Base-by-base conservation (phyloP, 1,140 invertebrate species). In the Scaptomyza pallida region DNA sequence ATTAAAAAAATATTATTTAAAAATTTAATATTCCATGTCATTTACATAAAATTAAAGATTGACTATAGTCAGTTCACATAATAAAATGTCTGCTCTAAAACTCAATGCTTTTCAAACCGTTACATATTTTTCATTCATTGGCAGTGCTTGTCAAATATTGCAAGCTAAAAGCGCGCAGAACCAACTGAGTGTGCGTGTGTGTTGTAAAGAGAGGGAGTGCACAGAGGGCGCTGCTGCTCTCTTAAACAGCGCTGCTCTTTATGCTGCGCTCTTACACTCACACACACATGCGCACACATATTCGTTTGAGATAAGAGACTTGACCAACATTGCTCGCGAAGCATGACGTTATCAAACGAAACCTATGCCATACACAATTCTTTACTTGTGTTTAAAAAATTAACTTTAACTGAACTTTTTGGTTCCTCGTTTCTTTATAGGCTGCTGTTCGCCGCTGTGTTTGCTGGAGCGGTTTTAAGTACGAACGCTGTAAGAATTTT, bases 391-490 rank as follows among this genome's bases (percentile, higher is more conserved):
- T 17, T 45, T 45, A 6, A 13, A n/a, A 50, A 51, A 51, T 52
- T 9, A 52, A 26, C n/a, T 19, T 52, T 62, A 21, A 26, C 41
- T 26, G 12, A 52, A 19, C 15, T 21, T 33, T 19, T 41, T 3
- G 30, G 5, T 17, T 33, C 9, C 10, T 33, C 26, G 30, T 21
- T 63, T 47, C 37, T 48, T 86, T 69, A 8, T 47, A 90, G 89
- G 89, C 86, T 91, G 69, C 76, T 90, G 68, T 90, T 89, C 67
- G 85, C 90, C 89, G 89, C 83, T 79, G 78, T 79, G 21, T 83
- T 90, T 59, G 72, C 77, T 68, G 89, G 88, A 85, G 86, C 64
- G 61, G 79, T 91, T 55, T 45, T 75, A 45, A 72, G 65, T 69
- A 75, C 80, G 41, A 75, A 91, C 57, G 89, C 89, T 78, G 89